Evolutionary conservation across 1,140 invertebrate genomes (phyloP).

Genomic region (Cheumatopsyche charites): DNA sequence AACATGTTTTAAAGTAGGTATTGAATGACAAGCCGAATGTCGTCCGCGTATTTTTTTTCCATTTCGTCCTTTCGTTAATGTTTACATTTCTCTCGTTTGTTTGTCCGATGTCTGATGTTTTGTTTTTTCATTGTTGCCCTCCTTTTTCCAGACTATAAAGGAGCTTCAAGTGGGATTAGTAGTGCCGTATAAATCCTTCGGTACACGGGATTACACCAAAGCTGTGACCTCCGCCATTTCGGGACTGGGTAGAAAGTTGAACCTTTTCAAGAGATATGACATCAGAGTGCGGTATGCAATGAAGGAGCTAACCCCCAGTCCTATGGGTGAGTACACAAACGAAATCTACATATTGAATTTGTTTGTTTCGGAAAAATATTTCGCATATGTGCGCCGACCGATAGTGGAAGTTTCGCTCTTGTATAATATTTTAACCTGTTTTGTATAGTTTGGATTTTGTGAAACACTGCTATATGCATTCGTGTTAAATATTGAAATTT

Average conservation of each 20-base stretch:
- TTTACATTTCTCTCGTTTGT: background rate
- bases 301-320: constrained; percentile 77
- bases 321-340: constrained; percentile 68
- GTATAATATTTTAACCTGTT: no score
- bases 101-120: background rate
- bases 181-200: constrained; percentile 78
- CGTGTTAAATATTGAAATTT: no score
- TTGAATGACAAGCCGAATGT: background rate
- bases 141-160: constrained; percentile 42
- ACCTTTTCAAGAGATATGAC: constrained; percentile 71
- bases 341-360: no score
- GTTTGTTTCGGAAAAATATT: background rate
- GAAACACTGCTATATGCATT: no score
- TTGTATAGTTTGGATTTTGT: no score
- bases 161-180: constrained; percentile 69
- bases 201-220: constrained; percentile 73
- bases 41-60: background rate
- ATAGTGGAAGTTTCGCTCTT: no score
- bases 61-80: background rate
- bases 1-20: no score
- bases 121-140: constrained; percentile 17
- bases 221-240: constrained; percentile 72
- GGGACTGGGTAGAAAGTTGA: constrained; percentile 68
- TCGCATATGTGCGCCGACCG: background rate
- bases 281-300: constrained; percentile 72